Base-by-base conservation (phyloP, 2,113 vertebrate genomes). In the Nyctibius bracteatus region DNA sequence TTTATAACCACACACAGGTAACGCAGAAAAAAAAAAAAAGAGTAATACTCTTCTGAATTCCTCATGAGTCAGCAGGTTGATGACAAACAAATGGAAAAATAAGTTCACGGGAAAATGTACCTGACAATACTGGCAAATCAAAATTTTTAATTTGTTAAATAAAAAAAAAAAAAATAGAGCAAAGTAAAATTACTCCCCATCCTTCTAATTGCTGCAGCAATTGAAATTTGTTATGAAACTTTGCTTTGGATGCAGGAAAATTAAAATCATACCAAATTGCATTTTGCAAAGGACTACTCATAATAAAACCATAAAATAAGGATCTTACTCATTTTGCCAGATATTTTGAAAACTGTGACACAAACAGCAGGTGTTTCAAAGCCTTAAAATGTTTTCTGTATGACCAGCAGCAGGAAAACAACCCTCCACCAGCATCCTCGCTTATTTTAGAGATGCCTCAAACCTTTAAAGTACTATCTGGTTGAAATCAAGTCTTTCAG, bases 341-440 rank as follows among this genome's bases (percentile, higher is more conserved):
- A 15, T 90, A 21, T 93, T 95, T 94, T 92, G 66, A 94, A 84
- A 87, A 93, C 65, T 47, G 25, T 73, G 51, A 59, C 35, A 77
- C 14, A 93, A 94, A 81, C 30, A 89, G 25, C 66, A 94, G 62
- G 47, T 83, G 73, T 79, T 95, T 61, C 62, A 94, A 90, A 94
- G 39, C 18, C 77, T 81, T 92, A 91, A 41, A 55, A 4, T 74
- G 54, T 47, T 93, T 9, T 65, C 67, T 78, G 52, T 51, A 30
- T 66, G 47, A 85, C 73, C 27, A 65, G 14, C 44, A 94, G 37
- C 33, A 81, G n/a, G 63, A 70, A 92, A 79, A 91, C 25, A 49
- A 46, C 11, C 15, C 16, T 81, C 12, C 6, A 61, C 14, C 21
- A 57, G 4, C 14, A 79, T 71, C 30, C 16, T 80, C 30, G 68